phyloP scores from a whole-genome alignment of 2,797 vertebrate genomes.

The Phrynocephalus vlangalii region DNA sequence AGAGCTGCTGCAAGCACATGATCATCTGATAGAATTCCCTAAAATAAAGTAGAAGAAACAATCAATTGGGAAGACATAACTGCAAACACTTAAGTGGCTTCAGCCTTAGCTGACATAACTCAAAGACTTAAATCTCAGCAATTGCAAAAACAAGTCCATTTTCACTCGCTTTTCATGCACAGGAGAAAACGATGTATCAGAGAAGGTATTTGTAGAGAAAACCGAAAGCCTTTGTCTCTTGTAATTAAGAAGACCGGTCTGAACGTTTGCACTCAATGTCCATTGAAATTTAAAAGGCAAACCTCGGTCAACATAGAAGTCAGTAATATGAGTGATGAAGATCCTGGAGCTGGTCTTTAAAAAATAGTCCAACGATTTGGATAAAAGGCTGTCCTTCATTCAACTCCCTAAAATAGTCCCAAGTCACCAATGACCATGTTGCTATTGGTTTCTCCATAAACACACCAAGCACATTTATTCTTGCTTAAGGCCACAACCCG shows the following conservation, averaged over 20 bases:
- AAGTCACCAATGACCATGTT: not conserved
- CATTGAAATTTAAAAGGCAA: not conserved
- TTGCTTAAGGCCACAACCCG: not conserved
- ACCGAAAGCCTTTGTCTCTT: not conserved
- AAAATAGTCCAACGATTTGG: not conserved
- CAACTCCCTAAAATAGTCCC: not conserved
- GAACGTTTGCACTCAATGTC: not conserved
- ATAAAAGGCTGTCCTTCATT: not conserved
- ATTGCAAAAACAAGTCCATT: not conserved
- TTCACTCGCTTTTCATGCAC: not conserved
- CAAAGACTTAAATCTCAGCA: not conserved
- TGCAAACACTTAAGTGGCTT: not conserved
- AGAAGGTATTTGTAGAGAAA: not conserved
- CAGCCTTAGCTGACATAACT: not conserved
- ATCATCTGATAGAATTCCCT: slow-evolving; percentile 95
- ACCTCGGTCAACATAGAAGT: not conserved
- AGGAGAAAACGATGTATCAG: not conserved
- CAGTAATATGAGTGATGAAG: not conserved
- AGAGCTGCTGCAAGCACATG: slow-evolving; percentile 90
- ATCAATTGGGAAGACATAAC: not conserved
- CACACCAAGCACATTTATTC: not conserved
- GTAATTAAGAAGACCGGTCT: not conserved
- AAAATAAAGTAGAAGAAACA: slow-evolving; percentile 28
- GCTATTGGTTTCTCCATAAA: not conserved
- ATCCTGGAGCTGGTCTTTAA: not conserved